Evolutionary conservation across 2,797 vertebrate species (phyloP).

Genomic region (Myripristis murdjan): DNA sequence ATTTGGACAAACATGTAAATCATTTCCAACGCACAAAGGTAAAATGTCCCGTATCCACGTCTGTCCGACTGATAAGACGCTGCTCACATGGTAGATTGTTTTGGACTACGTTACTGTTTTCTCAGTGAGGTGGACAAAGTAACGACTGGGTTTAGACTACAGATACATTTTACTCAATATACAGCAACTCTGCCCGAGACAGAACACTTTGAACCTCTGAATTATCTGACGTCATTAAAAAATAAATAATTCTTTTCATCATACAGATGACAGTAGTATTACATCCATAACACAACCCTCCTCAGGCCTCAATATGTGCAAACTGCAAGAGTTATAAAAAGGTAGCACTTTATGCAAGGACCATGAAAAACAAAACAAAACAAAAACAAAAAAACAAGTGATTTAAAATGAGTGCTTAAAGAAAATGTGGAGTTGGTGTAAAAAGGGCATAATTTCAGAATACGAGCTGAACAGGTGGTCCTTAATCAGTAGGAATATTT

Average conservation of each 20-base stretch:
- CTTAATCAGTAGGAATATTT: constrained; percentile 53
- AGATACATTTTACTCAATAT: constrained; percentile 53
- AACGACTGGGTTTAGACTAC: constrained; percentile 46
- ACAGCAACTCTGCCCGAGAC: constrained; percentile 55
- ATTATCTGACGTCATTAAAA: constrained; percentile 73
- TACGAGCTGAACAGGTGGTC: constrained; percentile 37
- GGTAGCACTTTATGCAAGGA: constrained; percentile 75
- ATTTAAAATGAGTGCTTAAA: constrained; percentile 60
- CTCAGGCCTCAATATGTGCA: constrained; percentile 77
- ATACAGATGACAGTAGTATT: constrained; percentile 83
- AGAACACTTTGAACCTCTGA: constrained; percentile 39
- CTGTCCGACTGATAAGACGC: constrained; percentile 6
- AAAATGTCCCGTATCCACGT: constrained; percentile 33
- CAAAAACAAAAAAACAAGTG: too few species aligned
- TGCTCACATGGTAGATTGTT: constrained; percentile 28
- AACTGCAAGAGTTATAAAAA: constrained; percentile 79
- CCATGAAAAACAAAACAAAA: constrained; percentile 51
- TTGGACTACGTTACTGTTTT: constrained; percentile 61
- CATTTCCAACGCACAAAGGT: constrained; percentile 43
- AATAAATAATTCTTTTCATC: constrained; percentile 87
- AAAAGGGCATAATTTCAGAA: constrained; percentile 17
- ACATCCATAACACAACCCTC: constrained; percentile 70
- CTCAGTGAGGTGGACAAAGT: constrained; percentile 55
- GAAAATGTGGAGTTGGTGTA: constrained; percentile 44
- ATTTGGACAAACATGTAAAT: constrained; percentile 44